Percentiles rank a stretch among this genome's conserved stretches.
phyloP scores from a whole-genome alignment of 2,797 vertebrate genomes.

The Acanthurus lineatus region DNA sequence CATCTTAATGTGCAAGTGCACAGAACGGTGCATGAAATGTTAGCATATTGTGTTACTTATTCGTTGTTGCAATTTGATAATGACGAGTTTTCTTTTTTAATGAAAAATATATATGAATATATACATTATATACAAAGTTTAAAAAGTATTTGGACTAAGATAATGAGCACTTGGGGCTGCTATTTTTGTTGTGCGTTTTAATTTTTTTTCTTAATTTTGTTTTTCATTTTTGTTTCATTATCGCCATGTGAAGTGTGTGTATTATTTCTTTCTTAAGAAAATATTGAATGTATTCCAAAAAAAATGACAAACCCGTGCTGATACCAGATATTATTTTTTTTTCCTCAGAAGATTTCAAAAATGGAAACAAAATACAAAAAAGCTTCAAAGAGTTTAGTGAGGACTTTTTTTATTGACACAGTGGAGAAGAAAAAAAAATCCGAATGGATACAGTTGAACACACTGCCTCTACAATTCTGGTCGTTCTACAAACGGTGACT shows the following conservation, averaged over 20 bases:
- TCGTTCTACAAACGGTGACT: conserved; percentile 81
- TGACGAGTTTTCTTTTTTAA: conserved; percentile 85
- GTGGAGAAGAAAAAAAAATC: conserved; percentile 64
- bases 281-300: conserved; percentile 91
- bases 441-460: conserved; percentile 86
- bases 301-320: conserved; percentile 82
- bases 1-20: conserved; percentile 87
- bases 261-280: conserved; percentile 86
- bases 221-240: conserved; percentile 83
- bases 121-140: conserved; percentile 89
- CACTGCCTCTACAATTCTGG: conserved; percentile 90
- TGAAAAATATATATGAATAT: conserved; percentile 88
- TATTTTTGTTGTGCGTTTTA: conserved; percentile 84
- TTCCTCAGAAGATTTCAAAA: conserved; percentile 85
- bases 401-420: conserved; percentile 70
- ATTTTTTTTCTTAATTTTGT: conserved; percentile 74
- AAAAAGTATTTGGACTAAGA: conserved; percentile 90
- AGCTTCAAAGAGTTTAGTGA: conserved; percentile 73
- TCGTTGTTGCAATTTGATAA: conserved; percentile 88
- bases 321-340: conserved; percentile 81
- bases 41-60: conserved; percentile 89
- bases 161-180: conserved; percentile 90
- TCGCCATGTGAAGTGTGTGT: conserved; percentile 88
- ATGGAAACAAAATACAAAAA: conserved; percentile 80
- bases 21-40: conserved; percentile 85